Evolutionary conservation across 1,140 invertebrate species (phyloP).

Genomic region (Drosophila kepulauana): DNA sequence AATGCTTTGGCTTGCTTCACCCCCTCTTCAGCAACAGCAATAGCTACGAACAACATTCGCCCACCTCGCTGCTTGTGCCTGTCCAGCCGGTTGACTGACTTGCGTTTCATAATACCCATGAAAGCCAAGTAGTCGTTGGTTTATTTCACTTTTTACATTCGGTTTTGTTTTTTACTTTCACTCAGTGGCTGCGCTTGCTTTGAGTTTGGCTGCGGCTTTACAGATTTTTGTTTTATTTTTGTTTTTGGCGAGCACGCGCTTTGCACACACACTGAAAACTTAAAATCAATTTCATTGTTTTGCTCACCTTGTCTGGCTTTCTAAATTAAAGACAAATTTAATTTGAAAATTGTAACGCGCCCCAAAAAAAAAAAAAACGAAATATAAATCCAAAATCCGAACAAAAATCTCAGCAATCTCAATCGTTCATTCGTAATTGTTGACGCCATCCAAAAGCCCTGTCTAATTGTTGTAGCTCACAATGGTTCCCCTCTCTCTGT

Average conservation of each 20-base stretch:
- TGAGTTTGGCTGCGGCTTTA: conserved; percentile 22
- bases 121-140: conserved; percentile 43
- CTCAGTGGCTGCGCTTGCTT: conserved; percentile 37
- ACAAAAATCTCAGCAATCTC: conserved; percentile 6
- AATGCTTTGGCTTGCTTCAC: no score
- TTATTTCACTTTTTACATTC: conserved; percentile 48
- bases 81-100: conserved; percentile 45
- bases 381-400: not conserved
- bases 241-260: conserved; percentile 32
- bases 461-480: conserved; percentile 27
- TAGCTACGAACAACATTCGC: not conserved
- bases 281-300: conserved; percentile 54
- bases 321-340: conserved; percentile 49
- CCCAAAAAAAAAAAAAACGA: not conserved
- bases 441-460: conserved; percentile 14
- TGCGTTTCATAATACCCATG: conserved; percentile 56
- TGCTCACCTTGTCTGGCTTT: conserved; percentile 40
- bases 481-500: no score
- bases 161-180: conserved; percentile 44
- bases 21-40: no score
- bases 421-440: conserved; percentile 2
- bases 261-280: not conserved
- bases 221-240: conserved; percentile 6
- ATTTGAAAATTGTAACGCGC: conserved; percentile 48
- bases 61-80: not conserved